Base-by-base conservation (phyloP, 2,888 invertebrate genomes). In the Hirtodrosophila cameraria region DNA sequence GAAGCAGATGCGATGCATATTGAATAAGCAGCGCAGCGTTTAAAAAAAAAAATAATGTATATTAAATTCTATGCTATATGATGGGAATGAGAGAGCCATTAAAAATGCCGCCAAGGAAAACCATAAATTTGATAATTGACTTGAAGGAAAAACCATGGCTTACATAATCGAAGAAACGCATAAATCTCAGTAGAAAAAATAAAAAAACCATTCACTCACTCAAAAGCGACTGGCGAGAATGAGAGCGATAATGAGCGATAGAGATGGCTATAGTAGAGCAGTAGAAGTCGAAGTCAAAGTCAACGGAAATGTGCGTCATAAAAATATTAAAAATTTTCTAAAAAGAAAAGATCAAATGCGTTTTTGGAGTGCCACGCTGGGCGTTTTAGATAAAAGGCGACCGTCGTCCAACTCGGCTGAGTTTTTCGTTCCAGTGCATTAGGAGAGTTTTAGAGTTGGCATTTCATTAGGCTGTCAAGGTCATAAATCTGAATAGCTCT, bases 61-160 rank as follows among this genome's bases (percentile, higher is more conserved):
- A 58, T 39, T 25, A 35, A 59, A 45, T 50, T 64, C 25, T 27
- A 58, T 79, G 71, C n/a, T n/a, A n/a, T n/a, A n/a, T n/a, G n/a
- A n/a, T 68, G 81, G 68, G 70, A 80, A 73, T 39, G 59, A 59
- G 57, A 42, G 57, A 41, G 16, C 59, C 55, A 70, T 60, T 65
- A 63, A 69, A 68, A 64, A 50, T 36, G 75, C 75, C 63, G 65
- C 59, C 57, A 53, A 66, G 58, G 38, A 57, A 59, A 61, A 61
- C 57, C 76, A 88, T 88, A 87, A 87, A 88, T 88, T 88, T 84
- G 75, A 86, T 87, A 85, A 88, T 88, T 88, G 84, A 87, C 86
- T 86, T 84, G 45, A 38, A 63, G 66, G 59, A 65, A 69, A 74
- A 72, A 55, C 75, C 43, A 57, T 60, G 77, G 73, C 73, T 78